Percentiles rank a stretch among this genome's conserved stretches.
phyloP scores from a whole-genome alignment of 2,888 invertebrate genomes.

The Agonopterix heracliana region DNA sequence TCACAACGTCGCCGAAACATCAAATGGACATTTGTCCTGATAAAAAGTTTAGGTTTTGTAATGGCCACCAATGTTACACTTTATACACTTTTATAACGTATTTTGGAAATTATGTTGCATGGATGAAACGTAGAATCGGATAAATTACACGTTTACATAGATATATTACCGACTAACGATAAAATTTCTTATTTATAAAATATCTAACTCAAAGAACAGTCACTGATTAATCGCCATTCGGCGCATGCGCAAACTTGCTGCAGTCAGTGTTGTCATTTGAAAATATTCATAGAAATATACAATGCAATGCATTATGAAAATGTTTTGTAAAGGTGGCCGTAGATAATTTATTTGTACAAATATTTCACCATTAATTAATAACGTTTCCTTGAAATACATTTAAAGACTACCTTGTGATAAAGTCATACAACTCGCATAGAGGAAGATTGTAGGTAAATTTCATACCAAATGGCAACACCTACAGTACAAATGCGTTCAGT shows the following conservation, averaged over 20 bases:
- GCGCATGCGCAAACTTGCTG: slow-evolving; percentile 75
- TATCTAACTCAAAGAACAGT: slow-evolving; percentile 72
- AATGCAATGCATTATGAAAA: no score
- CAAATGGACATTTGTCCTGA: slow-evolving; percentile 74
- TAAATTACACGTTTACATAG: slow-evolving; percentile 50
- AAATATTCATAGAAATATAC: neutral
- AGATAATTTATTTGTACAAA: no score
- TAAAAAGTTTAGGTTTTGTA: slow-evolving; percentile 76
- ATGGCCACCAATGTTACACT: slow-evolving; percentile 76
- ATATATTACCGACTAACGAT: slow-evolving; percentile 66
- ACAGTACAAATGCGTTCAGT: no score
- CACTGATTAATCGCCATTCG: slow-evolving; percentile 74
- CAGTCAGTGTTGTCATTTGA: slow-evolving; percentile 47
- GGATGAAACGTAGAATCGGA: slow-evolving; percentile 35
- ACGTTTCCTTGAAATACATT: no score
- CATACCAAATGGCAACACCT: no score
- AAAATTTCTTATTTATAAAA: slow-evolving; percentile 72
- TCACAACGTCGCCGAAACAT: slow-evolving; percentile 76
- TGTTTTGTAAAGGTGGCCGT: no score
- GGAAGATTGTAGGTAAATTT: no score
- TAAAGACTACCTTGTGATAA: no score
- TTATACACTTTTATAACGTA: slow-evolving; percentile 53
- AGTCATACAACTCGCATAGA: no score
- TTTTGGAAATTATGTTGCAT: slow-evolving; percentile 31
- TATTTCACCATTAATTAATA: no score